Conservation (phyloP, 2,113 vertebrate species). For the Larimichthys polyactis region DNA sequence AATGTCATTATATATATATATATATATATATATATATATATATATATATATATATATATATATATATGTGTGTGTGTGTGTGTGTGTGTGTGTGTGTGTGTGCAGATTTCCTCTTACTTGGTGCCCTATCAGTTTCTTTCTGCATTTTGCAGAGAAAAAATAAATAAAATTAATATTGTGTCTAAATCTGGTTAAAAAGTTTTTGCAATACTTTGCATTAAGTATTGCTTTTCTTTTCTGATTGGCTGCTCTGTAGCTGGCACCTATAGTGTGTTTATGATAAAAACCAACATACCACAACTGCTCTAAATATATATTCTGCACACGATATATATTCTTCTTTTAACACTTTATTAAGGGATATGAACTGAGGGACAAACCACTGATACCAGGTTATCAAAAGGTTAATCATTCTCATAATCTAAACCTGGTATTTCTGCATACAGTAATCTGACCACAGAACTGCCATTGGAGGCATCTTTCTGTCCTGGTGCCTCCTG, state of each 20-base stretch:
- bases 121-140: too few relatives aligned
- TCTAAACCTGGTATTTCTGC: not conserved
- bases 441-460: slow-evolving; percentile 13
- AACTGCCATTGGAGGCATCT: slow-evolving; percentile 13
- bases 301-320: not conserved
- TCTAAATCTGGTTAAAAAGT: not conserved
- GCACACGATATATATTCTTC: not conserved
- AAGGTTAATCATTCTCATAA: not conserved
- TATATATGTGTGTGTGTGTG: not conserved
- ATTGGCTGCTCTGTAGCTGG: not conserved
- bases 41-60: too few relatives aligned
- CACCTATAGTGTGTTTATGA: too few relatives aligned
- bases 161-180: not conserved
- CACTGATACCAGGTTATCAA: not conserved
- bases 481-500: slow-evolving; percentile 56
- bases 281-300: not conserved
- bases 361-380: not conserved
- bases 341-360: not conserved
- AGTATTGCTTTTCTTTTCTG: not conserved
- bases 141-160: not conserved
- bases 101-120: not conserved
- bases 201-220: not conserved
- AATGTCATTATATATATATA: too few relatives aligned
- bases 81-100: not conserved
- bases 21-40: too few relatives aligned